Evolutionary conservation across 1,140 invertebrate genomes (phyloP).

Genomic region (Akabosia matsudoensis): DNA sequence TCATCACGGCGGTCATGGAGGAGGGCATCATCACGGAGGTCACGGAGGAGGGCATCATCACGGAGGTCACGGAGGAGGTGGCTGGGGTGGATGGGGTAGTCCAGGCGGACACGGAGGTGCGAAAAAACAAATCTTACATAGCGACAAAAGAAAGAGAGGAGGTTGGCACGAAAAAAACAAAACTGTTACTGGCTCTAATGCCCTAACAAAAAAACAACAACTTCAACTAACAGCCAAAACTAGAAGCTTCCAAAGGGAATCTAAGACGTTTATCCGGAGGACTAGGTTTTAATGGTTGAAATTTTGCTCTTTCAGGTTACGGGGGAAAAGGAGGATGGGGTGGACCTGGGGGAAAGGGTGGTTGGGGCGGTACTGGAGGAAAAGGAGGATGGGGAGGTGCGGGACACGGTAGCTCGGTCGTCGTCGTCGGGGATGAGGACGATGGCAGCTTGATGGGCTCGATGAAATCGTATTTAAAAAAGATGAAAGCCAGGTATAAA

Average conservation of each 20-base stretch:
- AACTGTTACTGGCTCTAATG: too few relatives aligned
- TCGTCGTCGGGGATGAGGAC: conserved; percentile 32
- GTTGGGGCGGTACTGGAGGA: not conserved
- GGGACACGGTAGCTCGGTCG: conserved; percentile 4
- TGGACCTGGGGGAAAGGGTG: not conserved
- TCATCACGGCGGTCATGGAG: conserved; percentile 23
- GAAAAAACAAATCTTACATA: conserved; percentile 23
- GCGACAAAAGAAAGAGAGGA: conserved; percentile 20
- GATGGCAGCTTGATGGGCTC: conserved; percentile 27
- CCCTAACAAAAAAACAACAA: too few relatives aligned
- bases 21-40: conserved; percentile 9
- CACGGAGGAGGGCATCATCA: not conserved
- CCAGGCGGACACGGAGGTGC: not conserved
- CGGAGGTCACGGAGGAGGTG: not conserved
- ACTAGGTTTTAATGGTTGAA: too few relatives aligned
- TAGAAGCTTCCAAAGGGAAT: too few relatives aligned
- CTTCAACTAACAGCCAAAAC: too few relatives aligned
- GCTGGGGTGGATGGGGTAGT: not conserved
- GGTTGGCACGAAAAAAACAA: conserved; percentile 2
- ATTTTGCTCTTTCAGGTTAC: not conserved
- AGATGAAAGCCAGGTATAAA: conserved; percentile 31
- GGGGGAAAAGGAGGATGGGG: not conserved
- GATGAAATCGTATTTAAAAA: conserved; percentile 28
- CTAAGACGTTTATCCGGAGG: not conserved
- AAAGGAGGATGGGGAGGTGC: not conserved